A percentile compares a stretch with the other conserved stretches of the same genome.
Conservation (phyloP, 2,888 invertebrate species). For the Macrophya annulata region DNA sequence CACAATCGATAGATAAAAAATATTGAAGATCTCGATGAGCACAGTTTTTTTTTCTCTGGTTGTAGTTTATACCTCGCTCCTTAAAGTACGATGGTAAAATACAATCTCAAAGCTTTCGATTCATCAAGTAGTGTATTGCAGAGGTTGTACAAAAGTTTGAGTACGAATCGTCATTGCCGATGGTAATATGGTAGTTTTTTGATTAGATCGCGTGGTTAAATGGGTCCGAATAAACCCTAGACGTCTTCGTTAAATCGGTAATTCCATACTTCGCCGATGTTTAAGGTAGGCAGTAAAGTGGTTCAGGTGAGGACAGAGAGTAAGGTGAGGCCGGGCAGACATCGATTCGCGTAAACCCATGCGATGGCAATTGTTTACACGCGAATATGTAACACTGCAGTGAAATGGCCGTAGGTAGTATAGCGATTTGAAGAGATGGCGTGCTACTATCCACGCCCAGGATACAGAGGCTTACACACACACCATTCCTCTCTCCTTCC, state of each 20-base stretch:
- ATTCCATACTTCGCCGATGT: background rate
- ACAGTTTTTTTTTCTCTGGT: no score
- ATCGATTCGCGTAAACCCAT: conserved; percentile 45
- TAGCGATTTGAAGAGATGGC: background rate
- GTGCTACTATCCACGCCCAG: conserved; percentile 31
- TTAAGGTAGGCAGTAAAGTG: conserved; percentile 15
- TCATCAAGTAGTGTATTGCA: background rate
- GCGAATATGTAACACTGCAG: conserved; percentile 41
- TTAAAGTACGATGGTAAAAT: background rate
- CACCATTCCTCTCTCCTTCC: background rate
- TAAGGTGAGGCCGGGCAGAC: conserved; percentile 41
- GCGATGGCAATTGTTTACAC: conserved; percentile 51
- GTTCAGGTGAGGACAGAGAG: conserved; percentile 9
- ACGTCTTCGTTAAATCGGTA: background rate
- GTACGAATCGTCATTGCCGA: background rate
- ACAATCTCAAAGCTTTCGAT: background rate
- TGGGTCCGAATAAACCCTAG: conserved; percentile 5
- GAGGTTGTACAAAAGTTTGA: background rate
- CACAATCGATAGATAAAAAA: no score
- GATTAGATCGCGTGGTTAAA: conserved; percentile 29
- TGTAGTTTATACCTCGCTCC: no score
- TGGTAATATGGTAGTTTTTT: background rate
- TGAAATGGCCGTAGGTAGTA: conserved; percentile 28
- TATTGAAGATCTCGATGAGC: no score
- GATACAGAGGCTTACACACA: conserved; percentile 8